These are phyloP conservation scores for Psylliodes chrysocephalus DNA, from an alignment of 2,888 invertebrate genomes.

Conservation along the genomic window DNA sequence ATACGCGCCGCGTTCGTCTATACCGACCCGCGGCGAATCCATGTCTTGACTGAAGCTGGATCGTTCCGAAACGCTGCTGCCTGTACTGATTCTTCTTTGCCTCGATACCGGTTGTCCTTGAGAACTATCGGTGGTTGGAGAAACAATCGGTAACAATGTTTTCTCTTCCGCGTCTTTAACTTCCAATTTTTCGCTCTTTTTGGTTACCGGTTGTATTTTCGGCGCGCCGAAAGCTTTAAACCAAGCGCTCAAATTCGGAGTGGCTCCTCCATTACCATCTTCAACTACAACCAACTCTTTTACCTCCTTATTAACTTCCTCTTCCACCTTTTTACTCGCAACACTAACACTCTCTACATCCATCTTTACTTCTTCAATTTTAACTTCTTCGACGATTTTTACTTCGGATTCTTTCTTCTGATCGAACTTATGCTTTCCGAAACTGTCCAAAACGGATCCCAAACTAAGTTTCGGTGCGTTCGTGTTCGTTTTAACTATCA, in stretches of 20 bases:
- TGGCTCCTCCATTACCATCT: conserved; percentile 68
- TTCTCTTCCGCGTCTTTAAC: conserved; percentile 62
- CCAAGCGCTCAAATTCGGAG: conserved; percentile 91
- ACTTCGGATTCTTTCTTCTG: conserved; percentile 54
- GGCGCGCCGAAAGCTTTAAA: conserved; percentile 92
- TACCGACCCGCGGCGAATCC: conserved; percentile 75
- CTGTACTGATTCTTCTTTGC: conserved; percentile 79
- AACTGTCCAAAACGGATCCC: conserved; percentile 83
- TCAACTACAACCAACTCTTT: conserved; percentile 50
- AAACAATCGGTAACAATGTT: conserved; percentile 52
- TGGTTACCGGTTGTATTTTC: conserved; percentile 71
- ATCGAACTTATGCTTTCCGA: conserved; percentile 74
- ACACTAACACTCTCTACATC: too few relatives aligned
- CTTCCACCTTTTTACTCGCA: conserved; percentile 41
- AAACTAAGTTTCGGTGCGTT: conserved; percentile 84
- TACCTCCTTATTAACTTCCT: conserved; percentile 56
- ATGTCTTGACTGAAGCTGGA: conserved; percentile 83
- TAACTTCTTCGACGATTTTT: conserved; percentile 20
- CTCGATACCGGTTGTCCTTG: conserved; percentile 63
- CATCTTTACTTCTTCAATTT: too few relatives aligned
- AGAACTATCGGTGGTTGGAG: conserved; percentile 61
- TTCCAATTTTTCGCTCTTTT: conserved; percentile 70
- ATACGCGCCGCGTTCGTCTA: conserved; percentile 71
- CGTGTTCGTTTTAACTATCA: conserved; percentile 72
- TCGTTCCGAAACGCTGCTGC: conserved; percentile 81